Percentiles rank a stretch among this genome's conserved stretches.
Conservation (phyloP, 2,113 vertebrate genomes). For the Bufo gargarizans region DNA sequence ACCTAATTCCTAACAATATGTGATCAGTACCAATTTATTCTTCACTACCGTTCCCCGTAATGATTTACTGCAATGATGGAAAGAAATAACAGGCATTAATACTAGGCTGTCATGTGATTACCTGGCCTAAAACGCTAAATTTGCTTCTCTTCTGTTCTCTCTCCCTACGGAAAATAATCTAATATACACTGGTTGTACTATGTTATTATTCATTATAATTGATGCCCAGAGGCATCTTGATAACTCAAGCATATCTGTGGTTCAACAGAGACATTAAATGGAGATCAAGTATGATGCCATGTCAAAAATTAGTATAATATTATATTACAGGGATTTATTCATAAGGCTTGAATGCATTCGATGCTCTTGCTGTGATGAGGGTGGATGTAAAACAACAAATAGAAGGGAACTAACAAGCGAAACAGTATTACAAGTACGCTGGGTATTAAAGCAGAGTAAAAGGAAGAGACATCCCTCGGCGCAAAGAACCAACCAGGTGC, state of each 20-base stretch:
- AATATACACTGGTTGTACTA: slow-evolving; percentile 24
- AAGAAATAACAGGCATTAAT: slow-evolving; percentile 32
- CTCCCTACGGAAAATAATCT: slow-evolving; percentile 43
- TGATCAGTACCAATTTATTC: not conserved
- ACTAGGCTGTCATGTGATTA: slow-evolving; percentile 30
- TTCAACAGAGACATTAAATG: slow-evolving; percentile 12
- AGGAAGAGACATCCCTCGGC: no score
- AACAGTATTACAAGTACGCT: not conserved
- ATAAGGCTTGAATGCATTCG: slow-evolving; percentile 17
- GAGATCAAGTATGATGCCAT: slow-evolving; percentile 24
- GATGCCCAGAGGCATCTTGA: slow-evolving; percentile 41
- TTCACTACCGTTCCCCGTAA: not conserved
- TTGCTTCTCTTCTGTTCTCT: slow-evolving; percentile 32
- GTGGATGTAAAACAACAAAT: slow-evolving; percentile 4
- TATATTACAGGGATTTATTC: slow-evolving; percentile 46
- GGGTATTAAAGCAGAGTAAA: no score
- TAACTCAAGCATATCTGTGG: slow-evolving; percentile 34
- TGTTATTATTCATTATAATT: slow-evolving; percentile 52
- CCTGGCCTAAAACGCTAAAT: slow-evolving; percentile 18
- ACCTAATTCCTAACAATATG: not conserved
- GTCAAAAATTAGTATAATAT: slow-evolving; percentile 41
- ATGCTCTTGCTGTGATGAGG: not conserved
- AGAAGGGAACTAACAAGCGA: slow-evolving; percentile 3
- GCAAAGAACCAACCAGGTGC: no score
- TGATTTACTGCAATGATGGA: slow-evolving; percentile 3